Evolutionary conservation across 2,888 invertebrate species (phyloP).

Genomic region (Bombylius discolor): DNA sequence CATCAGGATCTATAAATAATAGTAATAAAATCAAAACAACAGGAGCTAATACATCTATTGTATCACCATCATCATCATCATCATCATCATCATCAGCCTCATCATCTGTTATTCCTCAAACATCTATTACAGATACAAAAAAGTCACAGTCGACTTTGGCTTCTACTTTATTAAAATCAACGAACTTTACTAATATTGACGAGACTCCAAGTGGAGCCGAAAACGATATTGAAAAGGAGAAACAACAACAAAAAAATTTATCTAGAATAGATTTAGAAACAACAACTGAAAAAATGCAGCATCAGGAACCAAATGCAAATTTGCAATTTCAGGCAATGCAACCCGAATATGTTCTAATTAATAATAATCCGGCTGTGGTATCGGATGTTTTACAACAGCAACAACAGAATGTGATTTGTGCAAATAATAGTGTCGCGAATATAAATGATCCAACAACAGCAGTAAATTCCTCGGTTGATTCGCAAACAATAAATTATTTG

Average conservation of each 20-base stretch:
- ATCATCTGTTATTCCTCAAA: not conserved
- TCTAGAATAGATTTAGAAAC: not conserved
- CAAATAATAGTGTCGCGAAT: conserved; percentile 1
- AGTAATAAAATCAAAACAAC: conserved; percentile 22
- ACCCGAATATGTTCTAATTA: conserved; percentile 28
- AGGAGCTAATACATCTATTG: conserved; percentile 13
- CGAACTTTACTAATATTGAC: not conserved
- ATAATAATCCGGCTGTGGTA: conserved; percentile 19
- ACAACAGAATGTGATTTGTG: conserved; percentile 3
- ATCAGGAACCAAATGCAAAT: conserved; percentile 34
- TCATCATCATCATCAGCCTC: conserved; percentile 3
- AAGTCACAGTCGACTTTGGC: conserved; percentile 4
- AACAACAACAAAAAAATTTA: no score
- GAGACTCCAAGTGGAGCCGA: not conserved
- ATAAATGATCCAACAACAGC: conserved; percentile 21
- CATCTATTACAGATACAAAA: no score
- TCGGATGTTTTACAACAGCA: conserved; percentile 5
- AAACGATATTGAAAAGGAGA: not conserved
- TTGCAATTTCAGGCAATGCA: conserved; percentile 36
- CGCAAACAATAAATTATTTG: conserved; percentile 25
- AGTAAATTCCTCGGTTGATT: conserved; percentile 15
- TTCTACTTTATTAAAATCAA: not conserved
- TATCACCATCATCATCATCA: conserved; percentile 3
- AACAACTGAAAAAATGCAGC: not conserved
- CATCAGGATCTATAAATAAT: conserved; percentile 15